Base-by-base conservation (phyloP, 2,888 invertebrate genomes). In the Diarsia rubi region DNA sequence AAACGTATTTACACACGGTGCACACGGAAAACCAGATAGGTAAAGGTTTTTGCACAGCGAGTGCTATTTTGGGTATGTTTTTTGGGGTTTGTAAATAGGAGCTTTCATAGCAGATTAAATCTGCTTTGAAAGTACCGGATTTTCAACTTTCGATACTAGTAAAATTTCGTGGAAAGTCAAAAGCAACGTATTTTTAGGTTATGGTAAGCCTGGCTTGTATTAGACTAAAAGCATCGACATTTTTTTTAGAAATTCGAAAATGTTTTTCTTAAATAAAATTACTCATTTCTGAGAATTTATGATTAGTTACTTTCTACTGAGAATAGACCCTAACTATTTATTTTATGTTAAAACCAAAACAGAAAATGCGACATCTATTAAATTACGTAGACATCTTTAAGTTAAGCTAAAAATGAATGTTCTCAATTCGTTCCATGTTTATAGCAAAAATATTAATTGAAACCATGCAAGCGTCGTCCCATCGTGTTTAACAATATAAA, bases 1-100 rank as follows among this genome's bases (percentile, higher is more conserved):
- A 89, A 84, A 82, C 84, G 82, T 90, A 87, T 89, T 89, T 89
- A 87, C 88, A 87, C 86, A 84, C 85, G 78, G 63, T 87, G 86
- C 86, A 85, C 83, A 77, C 79, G 85, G 82, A 72, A 76, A 82
- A 75, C 68, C 72, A 74, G 69, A 86, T 81, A 44, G 69, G 57
- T 86, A 79, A 86, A 31, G 85, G 73, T 31, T 21, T n/a, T 19
- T 77, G 24, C 69, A 87, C 84, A 81, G 21, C 65, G 73, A 44
- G 44, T 19, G 52, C 62, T 27, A 27, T 59, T 47, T 16, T 44
- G 6, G 6, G 2, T 42, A 31, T 42, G 8, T 42, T n/a, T 42
- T 62, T 62, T 12, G 27, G 6, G n/a, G 37, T n/a, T n/a, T 54
- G 1, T 54, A 24, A 54, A 54, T 24, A 6, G 8, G 8, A 54